phyloP scores from a whole-genome alignment of 2,888 invertebrate genomes.

The Agrotis exclamationis region DNA sequence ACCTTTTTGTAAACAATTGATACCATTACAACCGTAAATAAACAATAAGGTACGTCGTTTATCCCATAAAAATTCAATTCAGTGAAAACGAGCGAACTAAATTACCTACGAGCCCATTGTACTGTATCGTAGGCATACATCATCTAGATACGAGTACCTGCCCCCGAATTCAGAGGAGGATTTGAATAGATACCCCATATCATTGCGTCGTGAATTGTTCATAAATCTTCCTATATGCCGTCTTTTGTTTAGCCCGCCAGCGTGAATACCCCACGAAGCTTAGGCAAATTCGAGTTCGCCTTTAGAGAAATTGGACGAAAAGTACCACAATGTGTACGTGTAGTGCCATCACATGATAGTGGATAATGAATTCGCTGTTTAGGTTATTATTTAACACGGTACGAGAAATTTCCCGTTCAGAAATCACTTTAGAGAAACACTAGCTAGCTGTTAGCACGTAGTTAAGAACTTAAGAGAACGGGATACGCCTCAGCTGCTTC shows the following conservation, averaged over 20 bases:
- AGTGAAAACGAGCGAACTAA: slow-evolving; percentile 67
- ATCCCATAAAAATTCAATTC: slow-evolving; percentile 73
- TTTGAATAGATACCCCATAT: slow-evolving; percentile 88
- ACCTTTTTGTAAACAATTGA: slow-evolving; percentile 19
- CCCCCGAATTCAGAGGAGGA: slow-evolving; percentile 80
- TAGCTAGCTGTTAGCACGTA: slow-evolving; percentile 48
- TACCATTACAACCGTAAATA: slow-evolving; percentile 40
- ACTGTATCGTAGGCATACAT: slow-evolving; percentile 78
- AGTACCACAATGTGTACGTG: slow-evolving; percentile 57
- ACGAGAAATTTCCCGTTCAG: slow-evolving; percentile 61
- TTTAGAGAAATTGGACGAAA: slow-evolving; percentile 74
- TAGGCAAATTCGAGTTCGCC: slow-evolving; percentile 78
- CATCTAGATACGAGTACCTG: slow-evolving; percentile 80
- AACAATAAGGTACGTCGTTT: slow-evolving; percentile 48
- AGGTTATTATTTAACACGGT: slow-evolving; percentile 68
- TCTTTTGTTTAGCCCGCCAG: slow-evolving; percentile 85
- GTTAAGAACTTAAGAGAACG: slow-evolving; percentile 53
- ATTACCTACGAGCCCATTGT: slow-evolving; percentile 74
- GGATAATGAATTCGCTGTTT: slow-evolving; percentile 70
- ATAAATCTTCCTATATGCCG: slow-evolving; percentile 87
- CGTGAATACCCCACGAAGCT: slow-evolving; percentile 78
- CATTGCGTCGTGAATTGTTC: slow-evolving; percentile 88
- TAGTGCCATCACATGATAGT: slow-evolving; percentile 53
- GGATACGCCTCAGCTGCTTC: slow-evolving; percentile 40
- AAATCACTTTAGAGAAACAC: slow-evolving; percentile 53